Conservation (phyloP, 2,113 vertebrate species). For the Stigmatopora nigra region DNA sequence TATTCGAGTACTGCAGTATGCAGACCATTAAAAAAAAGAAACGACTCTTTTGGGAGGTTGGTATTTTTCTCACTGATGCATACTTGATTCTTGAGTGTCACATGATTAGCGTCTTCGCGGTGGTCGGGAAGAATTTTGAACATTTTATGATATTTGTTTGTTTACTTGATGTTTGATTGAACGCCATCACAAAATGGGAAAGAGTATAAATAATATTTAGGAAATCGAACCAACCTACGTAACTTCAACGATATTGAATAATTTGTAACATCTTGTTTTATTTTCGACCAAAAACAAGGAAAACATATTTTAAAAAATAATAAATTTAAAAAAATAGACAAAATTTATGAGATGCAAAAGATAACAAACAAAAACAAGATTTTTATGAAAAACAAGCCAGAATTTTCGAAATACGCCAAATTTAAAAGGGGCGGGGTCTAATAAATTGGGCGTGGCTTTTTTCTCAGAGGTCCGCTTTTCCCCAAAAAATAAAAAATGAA, state of each 20-base stretch:
- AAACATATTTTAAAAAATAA: too few species aligned
- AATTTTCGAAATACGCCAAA: too few species aligned
- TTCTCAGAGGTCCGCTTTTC: too few species aligned
- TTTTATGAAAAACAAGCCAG: too few species aligned
- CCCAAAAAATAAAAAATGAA: too few species aligned
- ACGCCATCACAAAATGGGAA: neutral
- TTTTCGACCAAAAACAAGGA: neutral
- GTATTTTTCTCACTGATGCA: conserved; percentile 46
- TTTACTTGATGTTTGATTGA: neutral
- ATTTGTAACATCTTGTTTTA: neutral
- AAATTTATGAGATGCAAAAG: too few species aligned
- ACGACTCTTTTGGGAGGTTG: conserved; percentile 63
- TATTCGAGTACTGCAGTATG: conserved; percentile 75
- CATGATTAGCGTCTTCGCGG: conserved; percentile 47
- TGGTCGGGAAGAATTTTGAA: too few species aligned
- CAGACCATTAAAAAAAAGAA: conserved; percentile 68
- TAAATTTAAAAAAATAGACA: too few species aligned
- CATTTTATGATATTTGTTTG: neutral
- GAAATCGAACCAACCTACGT: neutral
- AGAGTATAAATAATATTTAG: neutral
- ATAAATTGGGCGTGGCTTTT: too few species aligned
- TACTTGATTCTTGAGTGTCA: conserved; percentile 54
- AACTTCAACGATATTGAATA: neutral
- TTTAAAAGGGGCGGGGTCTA: too few species aligned
- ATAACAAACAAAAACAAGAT: too few species aligned